Percentiles rank a stretch among this genome's conserved stretches.
phyloP scores from a whole-genome alignment of 2,888 invertebrate species.

The Phaedon cochleariae region DNA sequence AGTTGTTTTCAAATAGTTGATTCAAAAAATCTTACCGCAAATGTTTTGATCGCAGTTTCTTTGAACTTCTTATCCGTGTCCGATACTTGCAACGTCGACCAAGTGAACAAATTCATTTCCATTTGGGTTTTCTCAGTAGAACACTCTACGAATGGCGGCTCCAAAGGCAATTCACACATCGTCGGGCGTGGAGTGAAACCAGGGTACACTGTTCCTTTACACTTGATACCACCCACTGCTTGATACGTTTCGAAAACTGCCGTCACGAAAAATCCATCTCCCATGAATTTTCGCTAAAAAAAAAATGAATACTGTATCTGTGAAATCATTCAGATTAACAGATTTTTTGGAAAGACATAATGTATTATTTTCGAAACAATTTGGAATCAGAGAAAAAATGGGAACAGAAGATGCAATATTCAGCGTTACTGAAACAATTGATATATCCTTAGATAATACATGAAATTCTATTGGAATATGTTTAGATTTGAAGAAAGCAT shows the following conservation, averaged over 20 bases:
- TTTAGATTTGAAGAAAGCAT: too few relatives aligned
- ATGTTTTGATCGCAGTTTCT: slow-evolving; percentile 86
- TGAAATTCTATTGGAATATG: too few relatives aligned
- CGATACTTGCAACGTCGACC: slow-evolving; percentile 69
- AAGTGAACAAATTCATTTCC: slow-evolving; percentile 78
- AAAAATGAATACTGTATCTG: slow-evolving; percentile 23
- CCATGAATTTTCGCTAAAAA: slow-evolving; percentile 69
- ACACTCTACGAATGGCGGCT: slow-evolving; percentile 61
- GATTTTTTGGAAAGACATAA: too few relatives aligned
- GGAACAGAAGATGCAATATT: too few relatives aligned
- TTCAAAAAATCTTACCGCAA: too few relatives aligned
- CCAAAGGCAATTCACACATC: slow-evolving; percentile 77
- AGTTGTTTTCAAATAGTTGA: too few relatives aligned
- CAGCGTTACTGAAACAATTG: too few relatives aligned
- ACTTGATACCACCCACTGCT: slow-evolving; percentile 82
- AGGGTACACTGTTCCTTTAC: slow-evolving; percentile 90
- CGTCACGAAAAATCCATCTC: slow-evolving; percentile 79
- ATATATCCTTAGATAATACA: too few relatives aligned
- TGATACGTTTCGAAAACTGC: slow-evolving; percentile 82
- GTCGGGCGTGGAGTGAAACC: slow-evolving; percentile 87
- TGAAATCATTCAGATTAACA: too few relatives aligned
- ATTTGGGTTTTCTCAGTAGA: slow-evolving; percentile 82
- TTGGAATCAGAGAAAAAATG: too few relatives aligned
- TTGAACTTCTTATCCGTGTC: slow-evolving; percentile 74
- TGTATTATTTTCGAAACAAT: too few relatives aligned